phyloP scores from a whole-genome alignment of 2,888 invertebrate species.

The Phrixothrix hirtus region DNA sequence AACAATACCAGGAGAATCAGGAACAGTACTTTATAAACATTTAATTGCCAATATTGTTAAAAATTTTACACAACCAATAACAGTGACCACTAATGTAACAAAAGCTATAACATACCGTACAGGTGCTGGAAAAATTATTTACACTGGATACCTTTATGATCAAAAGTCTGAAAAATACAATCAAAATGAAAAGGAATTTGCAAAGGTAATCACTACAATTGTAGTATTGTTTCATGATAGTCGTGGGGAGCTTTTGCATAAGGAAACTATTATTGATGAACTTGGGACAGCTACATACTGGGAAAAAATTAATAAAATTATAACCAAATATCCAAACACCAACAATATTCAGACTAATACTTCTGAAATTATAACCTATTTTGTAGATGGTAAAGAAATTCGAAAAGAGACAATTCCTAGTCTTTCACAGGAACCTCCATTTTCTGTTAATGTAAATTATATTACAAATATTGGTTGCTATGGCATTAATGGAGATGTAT shows the following conservation, averaged over 20 bases:
- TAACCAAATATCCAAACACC: background rate
- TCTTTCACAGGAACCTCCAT: too few relatives aligned
- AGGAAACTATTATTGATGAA: constrained; percentile 10
- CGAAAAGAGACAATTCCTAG: constrained; percentile 3
- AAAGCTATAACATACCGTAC: constrained; percentile 3
- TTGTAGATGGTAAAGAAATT: constrained; percentile 10
- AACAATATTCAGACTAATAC: constrained; percentile 1
- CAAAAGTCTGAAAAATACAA: background rate
- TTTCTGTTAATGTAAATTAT: too few relatives aligned
- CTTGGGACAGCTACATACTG: constrained; percentile 6
- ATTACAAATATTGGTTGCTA: too few relatives aligned
- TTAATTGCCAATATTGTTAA: background rate
- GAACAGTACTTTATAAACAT: background rate
- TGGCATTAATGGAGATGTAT: too few relatives aligned
- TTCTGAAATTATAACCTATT: constrained; percentile 4
- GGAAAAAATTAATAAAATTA: constrained; percentile 15
- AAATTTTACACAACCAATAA: background rate
- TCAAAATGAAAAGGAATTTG: background rate
- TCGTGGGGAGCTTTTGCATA: background rate
- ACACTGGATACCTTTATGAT: background rate
- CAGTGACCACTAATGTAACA: background rate
- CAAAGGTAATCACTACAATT: background rate
- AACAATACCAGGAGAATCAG: constrained; percentile 5
- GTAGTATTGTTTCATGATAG: constrained; percentile 1
- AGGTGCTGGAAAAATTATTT: background rate